Conservation (phyloP, 30 jellyfish, hydroid and myxozoan species). For the Pseudorhiza aurosa region DNA sequence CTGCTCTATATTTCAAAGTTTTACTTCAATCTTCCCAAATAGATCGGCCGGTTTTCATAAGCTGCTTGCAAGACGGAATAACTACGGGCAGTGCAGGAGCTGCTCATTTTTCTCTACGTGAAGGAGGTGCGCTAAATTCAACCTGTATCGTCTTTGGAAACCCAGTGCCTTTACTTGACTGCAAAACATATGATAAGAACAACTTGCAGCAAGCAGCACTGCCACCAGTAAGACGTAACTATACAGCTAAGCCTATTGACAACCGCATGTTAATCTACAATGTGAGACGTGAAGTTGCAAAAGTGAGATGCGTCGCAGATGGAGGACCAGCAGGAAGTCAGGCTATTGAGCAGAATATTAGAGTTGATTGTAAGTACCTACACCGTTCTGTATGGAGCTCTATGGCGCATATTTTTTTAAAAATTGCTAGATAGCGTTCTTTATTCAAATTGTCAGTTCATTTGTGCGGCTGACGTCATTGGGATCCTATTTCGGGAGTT, state of each 20-base stretch:
- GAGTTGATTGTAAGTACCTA: conserved; percentile 42
- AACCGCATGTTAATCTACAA: neutral
- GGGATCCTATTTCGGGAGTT: too few relatives aligned
- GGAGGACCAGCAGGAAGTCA: conserved; percentile 9
- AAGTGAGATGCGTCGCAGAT: conserved; percentile 27
- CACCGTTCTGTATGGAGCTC: too few relatives aligned
- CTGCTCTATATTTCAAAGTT: too few relatives aligned
- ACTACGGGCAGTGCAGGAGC: neutral
- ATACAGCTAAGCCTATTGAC: neutral
- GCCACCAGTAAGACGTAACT: neutral
- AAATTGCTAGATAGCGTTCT: too few relatives aligned
- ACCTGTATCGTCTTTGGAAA: conserved; percentile 19
- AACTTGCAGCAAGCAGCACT: neutral
- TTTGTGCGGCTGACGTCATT: too few relatives aligned
- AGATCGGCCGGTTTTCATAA: neutral
- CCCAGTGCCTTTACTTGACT: conserved; percentile 13
- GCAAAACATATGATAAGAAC: neutral
- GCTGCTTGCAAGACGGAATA: conserved; percentile 6
- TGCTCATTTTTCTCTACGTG: neutral
- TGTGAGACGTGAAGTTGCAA: conserved; percentile 3
- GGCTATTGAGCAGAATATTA: neutral
- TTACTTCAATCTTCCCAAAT: too few relatives aligned
- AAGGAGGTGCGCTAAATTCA: conserved; percentile 13
- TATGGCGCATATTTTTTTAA: too few relatives aligned
- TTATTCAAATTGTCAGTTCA: too few relatives aligned